Conservation (phyloP, 2,113 vertebrate species). For the Camelus dromedarius region DNA sequence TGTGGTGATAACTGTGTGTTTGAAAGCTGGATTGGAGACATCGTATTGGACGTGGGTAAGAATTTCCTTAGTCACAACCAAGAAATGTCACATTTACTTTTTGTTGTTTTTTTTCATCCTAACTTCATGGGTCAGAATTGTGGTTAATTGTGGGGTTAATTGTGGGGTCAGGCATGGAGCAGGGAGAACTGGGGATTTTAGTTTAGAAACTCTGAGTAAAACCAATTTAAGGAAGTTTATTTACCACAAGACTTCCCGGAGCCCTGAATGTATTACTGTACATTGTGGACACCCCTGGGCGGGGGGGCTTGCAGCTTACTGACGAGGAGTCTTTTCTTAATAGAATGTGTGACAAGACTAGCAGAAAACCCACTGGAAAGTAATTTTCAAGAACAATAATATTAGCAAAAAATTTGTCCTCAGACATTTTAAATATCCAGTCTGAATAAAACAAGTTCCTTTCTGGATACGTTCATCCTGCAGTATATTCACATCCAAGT, state of each 20-base stretch:
- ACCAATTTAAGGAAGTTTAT: not conserved
- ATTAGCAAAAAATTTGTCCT: not conserved
- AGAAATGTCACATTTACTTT: not conserved
- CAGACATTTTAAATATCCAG: not conserved
- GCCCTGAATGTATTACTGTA: not conserved
- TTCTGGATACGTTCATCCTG: not conserved
- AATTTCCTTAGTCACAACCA: not conserved
- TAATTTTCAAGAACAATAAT: not conserved
- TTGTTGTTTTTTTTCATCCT: not conserved
- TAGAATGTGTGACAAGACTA: not conserved
- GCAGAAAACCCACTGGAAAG: conserved; percentile 14
- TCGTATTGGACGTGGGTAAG: conserved; percentile 98
- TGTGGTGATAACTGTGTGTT: conserved; percentile 99
- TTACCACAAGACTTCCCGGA: not conserved
- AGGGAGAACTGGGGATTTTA: not conserved
- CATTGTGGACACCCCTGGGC: not conserved
- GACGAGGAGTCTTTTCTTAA: not conserved
- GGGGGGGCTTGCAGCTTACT: not conserved
- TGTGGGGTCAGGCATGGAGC: not conserved
- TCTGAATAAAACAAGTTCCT: not conserved
- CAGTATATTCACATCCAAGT: not conserved
- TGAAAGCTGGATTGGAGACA: conserved; percentile 98
- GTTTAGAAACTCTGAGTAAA: not conserved
- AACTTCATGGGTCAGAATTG: not conserved
- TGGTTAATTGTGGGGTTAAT: not conserved